Percentiles rank a stretch among this genome's conserved stretches.
Evolutionary conservation across 2,888 invertebrate genomes (phyloP).

Genomic region (Salticus scenicus): DNA sequence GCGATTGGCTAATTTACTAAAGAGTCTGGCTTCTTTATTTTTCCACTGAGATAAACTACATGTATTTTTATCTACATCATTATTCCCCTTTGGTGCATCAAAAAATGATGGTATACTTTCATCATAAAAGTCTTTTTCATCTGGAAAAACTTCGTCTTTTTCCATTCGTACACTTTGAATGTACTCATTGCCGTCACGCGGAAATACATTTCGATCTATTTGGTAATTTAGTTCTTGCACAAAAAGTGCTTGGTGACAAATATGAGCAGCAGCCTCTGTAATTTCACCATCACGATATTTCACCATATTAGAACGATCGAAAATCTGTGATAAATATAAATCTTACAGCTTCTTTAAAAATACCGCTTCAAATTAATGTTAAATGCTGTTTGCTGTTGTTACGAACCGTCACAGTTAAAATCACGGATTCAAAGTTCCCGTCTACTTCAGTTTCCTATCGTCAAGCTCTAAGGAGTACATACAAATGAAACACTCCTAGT

Average conservation of each 20-base stretch:
- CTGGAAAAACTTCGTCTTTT: neutral
- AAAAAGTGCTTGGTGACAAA: neutral
- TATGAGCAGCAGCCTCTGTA: neutral
- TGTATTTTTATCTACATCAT: too few species aligned
- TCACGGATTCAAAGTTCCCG: too few species aligned
- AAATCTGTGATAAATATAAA: too few species aligned
- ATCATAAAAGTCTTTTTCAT: neutral
- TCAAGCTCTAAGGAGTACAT: too few species aligned
- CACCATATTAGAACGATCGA: neutral
- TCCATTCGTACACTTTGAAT: constrained; percentile 13
- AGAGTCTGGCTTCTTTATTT: neutral
- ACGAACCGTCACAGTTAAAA: too few species aligned
- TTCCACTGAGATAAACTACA: neutral
- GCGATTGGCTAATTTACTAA: neutral
- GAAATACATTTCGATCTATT: neutral
- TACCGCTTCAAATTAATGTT: too few species aligned
- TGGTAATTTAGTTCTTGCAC: neutral
- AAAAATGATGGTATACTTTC: neutral
- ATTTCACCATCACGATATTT: neutral
- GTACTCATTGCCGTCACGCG: constrained; percentile 25
- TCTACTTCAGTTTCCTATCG: too few species aligned
- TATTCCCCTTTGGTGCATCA: neutral
- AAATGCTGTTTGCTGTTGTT: too few species aligned
- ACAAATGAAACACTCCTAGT: too few species aligned
- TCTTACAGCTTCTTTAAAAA: too few species aligned